Base-by-base conservation (phyloP, 1,140 invertebrate species). In the Dreissena rostriformis region DNA sequence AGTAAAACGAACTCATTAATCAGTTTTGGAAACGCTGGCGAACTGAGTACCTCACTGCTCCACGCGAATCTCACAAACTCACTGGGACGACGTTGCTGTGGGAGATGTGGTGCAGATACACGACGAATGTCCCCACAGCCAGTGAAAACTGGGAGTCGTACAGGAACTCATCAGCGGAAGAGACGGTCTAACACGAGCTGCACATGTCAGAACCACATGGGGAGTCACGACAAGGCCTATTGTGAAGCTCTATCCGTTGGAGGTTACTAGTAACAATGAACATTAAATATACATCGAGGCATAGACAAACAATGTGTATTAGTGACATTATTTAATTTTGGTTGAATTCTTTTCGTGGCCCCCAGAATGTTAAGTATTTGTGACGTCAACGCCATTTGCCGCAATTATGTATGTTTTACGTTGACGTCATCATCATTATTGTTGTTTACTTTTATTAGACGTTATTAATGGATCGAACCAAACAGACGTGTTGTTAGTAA, bases 41-140 rank as follows among this genome's bases (percentile, higher is more conserved):
- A 29, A 52, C 28, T 14, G 73, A 76, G 29, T 63, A 76, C 22
- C 57, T 74, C 12, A 74, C 72, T 26, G 55, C 51, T 71, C 14
- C 49, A 17, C 19, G 51, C 11, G 72, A 74, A 22, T 57, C 57
- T 15, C 57, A 76, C 57, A 51, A 28, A 61, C 26, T 63, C 14
- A 29, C 73, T 14, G 73, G n/a, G 28, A 63, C 8, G 17, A 76
- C 57, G 22, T 29, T 61, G 14, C 53, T 19, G 73, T 76, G 10
- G 73, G 73, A 17, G 73, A 76, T 57, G 55, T 76, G 14, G 73
- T 76, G 29, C 73, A 76, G 57, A 57, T 76, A 39, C 73, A 76
- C 29, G 57, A 61, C 57, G 73, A 76, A 29, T 28, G 29, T 28
- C 57, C 73, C 29, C 22, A 26, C n/a, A n/a, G 26, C 51, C 53